Evolutionary conservation across 2,113 vertebrate genomes (phyloP), one percentile per base, ranked within the genome.

Genomic region (Rhegmatorhina hoffmannsi): DNA sequence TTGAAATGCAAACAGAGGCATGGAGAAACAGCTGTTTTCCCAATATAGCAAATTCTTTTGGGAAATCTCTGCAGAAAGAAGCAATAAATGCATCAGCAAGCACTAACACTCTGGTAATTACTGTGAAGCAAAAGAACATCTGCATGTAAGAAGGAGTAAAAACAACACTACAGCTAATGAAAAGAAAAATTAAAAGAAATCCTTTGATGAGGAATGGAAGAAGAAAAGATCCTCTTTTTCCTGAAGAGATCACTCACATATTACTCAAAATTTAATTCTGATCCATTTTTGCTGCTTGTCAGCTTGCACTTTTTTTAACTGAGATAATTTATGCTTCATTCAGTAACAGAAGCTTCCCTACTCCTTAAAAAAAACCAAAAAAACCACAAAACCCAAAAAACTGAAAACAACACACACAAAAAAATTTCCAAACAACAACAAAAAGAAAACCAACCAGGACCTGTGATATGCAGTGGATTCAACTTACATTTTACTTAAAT

Each of bases 21-120:
- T 0, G 3, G 47, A 83, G 43, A 94, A 96, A 87, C 95, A 97
- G 82, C 87, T 97, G 93, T 94, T 91, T 95, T 86, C 95, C 87
- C 93, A 86, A 88, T 83, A 95, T 85, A 96, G 91, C 33, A 88
- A 95, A 96, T 66, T 92, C 90, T 94, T 91, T 29, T 2, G 87
- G 90, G 91, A 93, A 85, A 84, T 94, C 67, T 94, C 52, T 83
- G 82, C 75, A 94, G 92, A 92, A 91, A 84, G 75, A 96, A 92
- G 82, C 64, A 83, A 87, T 92, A 94, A 94, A 92, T 80, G 87
- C 84, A 95, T 80, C 78, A 88, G 82, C 93, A 96, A 74, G 63
- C 75, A 94, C 46, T 87, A 67, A 91, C 91, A 68, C 69, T 76
- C 69, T 76, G 63, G 67, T 96, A 91, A 96, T 96, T 95, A 91